These are phyloP conservation scores for Engystomops pustulosus DNA, from an alignment of 2,113 vertebrate species.

Conservation along the genomic window DNA sequence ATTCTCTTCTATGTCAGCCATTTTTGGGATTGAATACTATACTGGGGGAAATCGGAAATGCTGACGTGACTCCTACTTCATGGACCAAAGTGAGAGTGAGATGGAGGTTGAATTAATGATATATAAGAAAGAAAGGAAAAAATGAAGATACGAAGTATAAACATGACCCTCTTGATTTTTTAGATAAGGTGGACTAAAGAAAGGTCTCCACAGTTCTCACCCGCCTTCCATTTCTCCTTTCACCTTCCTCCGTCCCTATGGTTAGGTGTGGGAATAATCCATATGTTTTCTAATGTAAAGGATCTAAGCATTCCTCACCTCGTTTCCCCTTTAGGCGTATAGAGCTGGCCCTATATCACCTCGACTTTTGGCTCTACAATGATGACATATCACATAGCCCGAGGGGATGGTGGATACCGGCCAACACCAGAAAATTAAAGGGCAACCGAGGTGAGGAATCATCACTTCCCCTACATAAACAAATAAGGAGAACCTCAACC, in stretches of 20 bases:
- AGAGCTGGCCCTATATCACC: slow-evolving; percentile 44
- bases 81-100: not conserved
- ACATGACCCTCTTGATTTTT: not conserved
- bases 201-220: not conserved
- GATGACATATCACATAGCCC: slow-evolving; percentile 48
- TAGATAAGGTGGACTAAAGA: not conserved
- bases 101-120: not conserved
- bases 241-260: not conserved
- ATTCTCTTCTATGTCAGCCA: too few relatives aligned
- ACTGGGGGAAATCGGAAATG: too few relatives aligned
- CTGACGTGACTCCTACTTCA: too few relatives aligned
- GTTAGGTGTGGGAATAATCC: not conserved
- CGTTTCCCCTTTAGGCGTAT: slow-evolving; percentile 32
- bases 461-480: slow-evolving; percentile 47
- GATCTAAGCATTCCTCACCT: slow-evolving; percentile 40
- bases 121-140: not conserved
- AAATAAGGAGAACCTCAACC: slow-evolving; percentile 29
- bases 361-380: slow-evolving; percentile 45
- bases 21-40: too few relatives aligned
- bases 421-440: slow-evolving; percentile 43
- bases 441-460: slow-evolving; percentile 45
- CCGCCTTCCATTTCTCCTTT: not conserved
- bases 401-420: slow-evolving; percentile 38
- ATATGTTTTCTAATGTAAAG: slow-evolving; percentile 1
- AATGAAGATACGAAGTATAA: not conserved